These are phyloP conservation scores for Pharmacophagus antenor DNA, from an alignment of 2,888 invertebrate genomes.

Conservation along the genomic window DNA sequence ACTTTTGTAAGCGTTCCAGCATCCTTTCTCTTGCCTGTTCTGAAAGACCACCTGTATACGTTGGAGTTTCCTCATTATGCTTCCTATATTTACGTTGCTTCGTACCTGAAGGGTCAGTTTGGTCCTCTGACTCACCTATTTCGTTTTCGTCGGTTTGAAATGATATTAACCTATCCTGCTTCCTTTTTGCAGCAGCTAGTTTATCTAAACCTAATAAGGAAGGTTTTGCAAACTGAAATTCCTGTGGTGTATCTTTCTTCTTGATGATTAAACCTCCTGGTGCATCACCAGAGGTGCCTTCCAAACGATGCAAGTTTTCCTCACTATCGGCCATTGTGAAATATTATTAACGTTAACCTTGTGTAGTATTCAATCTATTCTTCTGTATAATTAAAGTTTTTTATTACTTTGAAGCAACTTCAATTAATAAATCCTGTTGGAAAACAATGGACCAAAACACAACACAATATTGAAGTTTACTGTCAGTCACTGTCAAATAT, in stretches of 20 bases:
- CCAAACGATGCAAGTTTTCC: conserved; percentile 85
- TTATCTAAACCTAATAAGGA: conserved; percentile 92
- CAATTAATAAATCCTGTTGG: conserved; percentile 17
- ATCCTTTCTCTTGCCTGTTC: conserved; percentile 87
- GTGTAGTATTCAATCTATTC: background rate
- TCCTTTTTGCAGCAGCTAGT: conserved; percentile 88
- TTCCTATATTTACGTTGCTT: conserved; percentile 86
- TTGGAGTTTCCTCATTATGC: conserved; percentile 93
- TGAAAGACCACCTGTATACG: conserved; percentile 95
- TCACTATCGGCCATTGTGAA: conserved; percentile 67
- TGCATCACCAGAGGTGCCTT: conserved; percentile 83
- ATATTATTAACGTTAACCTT: background rate
- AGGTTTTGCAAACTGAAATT: conserved; percentile 87
- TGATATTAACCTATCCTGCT: conserved; percentile 84
- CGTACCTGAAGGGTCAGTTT: conserved; percentile 40
- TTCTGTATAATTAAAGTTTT: background rate
- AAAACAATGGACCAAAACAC: conserved; percentile 9
- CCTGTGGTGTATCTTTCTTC: conserved; percentile 78
- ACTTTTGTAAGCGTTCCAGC: conserved; percentile 83
- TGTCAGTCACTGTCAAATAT: background rate
- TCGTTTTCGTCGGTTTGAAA: conserved; percentile 77
- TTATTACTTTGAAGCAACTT: background rate
- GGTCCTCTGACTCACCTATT: conserved; percentile 47
- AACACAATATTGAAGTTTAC: conserved; percentile 13
- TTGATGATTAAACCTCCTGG: conserved; percentile 88